Evolutionary conservation across 2,888 invertebrate species (phyloP).

Genomic region (Tipula unca): DNA sequence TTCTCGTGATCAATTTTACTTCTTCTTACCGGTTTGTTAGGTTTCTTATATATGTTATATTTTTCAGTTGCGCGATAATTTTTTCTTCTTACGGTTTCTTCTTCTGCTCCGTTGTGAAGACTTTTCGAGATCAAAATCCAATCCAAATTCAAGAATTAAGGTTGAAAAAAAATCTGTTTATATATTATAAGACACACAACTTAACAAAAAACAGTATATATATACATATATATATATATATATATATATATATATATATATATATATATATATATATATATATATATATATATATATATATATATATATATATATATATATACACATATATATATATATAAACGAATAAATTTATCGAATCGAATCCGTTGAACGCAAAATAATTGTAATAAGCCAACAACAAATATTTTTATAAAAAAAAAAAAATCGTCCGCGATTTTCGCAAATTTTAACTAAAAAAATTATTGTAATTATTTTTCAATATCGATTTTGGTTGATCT

Average conservation of each 20-base stretch:
- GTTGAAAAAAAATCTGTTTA: not conserved
- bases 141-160: not conserved
- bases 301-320: too few species aligned
- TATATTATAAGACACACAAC: not conserved
- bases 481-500: conserved; percentile 14
- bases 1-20: not conserved
- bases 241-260: too few species aligned
- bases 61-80: not conserved
- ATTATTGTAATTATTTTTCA: conserved; percentile 14
- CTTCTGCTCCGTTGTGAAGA: not conserved
- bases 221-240: not conserved
- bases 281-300: too few species aligned
- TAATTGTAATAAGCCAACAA: not conserved
- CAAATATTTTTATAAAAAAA: not conserved
- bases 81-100: not conserved
- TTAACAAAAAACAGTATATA: not conserved
- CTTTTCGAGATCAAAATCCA: not conserved
- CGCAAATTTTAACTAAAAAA: conserved; percentile 8
- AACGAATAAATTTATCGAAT: not conserved
- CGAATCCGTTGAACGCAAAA: not conserved
- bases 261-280: too few species aligned
- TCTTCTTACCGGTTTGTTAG: not conserved
- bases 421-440: not conserved
- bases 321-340: too few species aligned
- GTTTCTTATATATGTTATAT: not conserved